Evolutionary conservation across 2,113 vertebrate species (phyloP).

Genomic region (Hylia prasina): DNA sequence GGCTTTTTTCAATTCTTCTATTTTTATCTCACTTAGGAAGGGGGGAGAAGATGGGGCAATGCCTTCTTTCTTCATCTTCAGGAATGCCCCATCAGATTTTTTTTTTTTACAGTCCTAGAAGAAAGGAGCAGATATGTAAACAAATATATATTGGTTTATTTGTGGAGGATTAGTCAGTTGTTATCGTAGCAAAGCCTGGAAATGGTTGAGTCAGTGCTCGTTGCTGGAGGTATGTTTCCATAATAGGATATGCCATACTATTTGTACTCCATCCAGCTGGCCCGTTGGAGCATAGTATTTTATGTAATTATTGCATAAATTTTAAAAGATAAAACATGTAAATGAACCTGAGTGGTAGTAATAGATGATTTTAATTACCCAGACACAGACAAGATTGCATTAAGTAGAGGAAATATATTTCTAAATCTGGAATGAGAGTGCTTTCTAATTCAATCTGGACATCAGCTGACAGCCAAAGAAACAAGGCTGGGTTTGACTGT

Average conservation of each 20-base stretch:
- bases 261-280: conserved; percentile 55
- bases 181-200: background rate
- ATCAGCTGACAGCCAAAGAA: conserved; percentile 27
- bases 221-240: background rate
- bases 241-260: conserved; percentile 1
- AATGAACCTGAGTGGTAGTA: conserved; percentile 61
- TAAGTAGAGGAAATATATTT: conserved; percentile 66
- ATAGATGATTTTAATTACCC: conserved; percentile 64
- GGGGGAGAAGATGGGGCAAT: background rate
- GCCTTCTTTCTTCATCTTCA: background rate
- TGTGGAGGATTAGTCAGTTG: background rate
- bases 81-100: background rate
- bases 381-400: conserved; percentile 62
- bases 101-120: background rate
- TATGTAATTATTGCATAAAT: conserved; percentile 60
- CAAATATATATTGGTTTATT: background rate
- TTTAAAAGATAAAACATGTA: conserved; percentile 62
- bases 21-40: background rate
- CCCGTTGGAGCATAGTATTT: conserved; percentile 8
- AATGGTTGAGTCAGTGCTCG: background rate
- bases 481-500: background rate
- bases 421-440: conserved; percentile 44
- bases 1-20: background rate
- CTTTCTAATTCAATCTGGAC: conserved; percentile 64
- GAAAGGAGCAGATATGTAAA: background rate